Evolutionary conservation across 1,140 invertebrate species (phyloP).

Genomic region (Archegozetes longisetosus): DNA sequence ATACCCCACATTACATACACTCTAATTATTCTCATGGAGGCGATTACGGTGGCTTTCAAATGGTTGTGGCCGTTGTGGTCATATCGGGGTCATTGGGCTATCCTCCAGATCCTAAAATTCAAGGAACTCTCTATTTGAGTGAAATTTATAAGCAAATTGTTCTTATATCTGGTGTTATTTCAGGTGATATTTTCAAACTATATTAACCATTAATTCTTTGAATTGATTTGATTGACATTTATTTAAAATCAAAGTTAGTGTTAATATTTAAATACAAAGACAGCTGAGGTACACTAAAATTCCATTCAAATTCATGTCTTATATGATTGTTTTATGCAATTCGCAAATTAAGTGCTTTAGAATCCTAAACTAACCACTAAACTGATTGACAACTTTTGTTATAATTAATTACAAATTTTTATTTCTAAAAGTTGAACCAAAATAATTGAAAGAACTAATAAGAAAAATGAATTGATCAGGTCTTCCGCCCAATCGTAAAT

Average conservation of each 20-base stretch:
- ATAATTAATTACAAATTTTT: too few relatives aligned
- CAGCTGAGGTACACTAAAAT: too few relatives aligned
- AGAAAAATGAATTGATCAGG: too few relatives aligned
- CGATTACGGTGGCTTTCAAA: background rate
- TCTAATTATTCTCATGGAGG: background rate
- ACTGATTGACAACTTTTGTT: too few relatives aligned
- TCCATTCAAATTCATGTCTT: too few relatives aligned
- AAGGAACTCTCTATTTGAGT: slow-evolving; percentile 8
- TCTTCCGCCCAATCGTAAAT: slow-evolving; percentile 27
- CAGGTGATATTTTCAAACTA: background rate
- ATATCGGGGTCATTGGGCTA: background rate
- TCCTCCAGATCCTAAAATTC: background rate
- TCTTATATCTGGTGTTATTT: slow-evolving; percentile 6
- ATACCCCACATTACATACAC: background rate
- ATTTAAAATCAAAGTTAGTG: background rate
- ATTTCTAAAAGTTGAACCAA: too few relatives aligned
- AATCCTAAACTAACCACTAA: too few relatives aligned
- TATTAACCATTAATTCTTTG: background rate
- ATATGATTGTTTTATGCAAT: too few relatives aligned
- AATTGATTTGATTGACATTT: background rate
- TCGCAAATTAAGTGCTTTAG: too few relatives aligned
- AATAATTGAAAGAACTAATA: too few relatives aligned
- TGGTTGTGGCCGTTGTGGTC: background rate
- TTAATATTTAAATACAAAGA: too few relatives aligned
- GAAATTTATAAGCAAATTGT: background rate